Evolutionary conservation across 2,797 vertebrate genomes (phyloP).

Genomic region (Poecilia gillii): DNA sequence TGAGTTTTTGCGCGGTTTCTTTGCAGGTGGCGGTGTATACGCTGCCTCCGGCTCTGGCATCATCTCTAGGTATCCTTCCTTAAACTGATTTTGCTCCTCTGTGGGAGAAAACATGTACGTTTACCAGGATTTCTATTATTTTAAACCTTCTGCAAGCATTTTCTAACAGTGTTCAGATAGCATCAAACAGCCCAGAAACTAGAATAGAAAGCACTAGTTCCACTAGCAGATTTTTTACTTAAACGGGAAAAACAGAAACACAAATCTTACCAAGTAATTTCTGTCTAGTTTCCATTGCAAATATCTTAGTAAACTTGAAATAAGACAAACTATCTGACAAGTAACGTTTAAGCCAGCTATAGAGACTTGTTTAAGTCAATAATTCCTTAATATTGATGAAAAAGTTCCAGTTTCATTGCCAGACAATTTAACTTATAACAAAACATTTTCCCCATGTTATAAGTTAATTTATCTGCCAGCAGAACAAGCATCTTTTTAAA

Average conservation of each 20-base stretch:
- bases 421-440: too few species aligned
- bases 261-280: too few species aligned
- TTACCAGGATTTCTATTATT: background rate
- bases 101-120: background rate
- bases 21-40: slow-evolving; percentile 91
- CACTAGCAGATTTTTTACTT: background rate
- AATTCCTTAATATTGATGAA: too few species aligned
- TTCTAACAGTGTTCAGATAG: background rate
- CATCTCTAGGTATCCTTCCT: slow-evolving; percentile 96
- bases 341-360: too few species aligned
- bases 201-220: background rate
- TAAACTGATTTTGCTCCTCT: slow-evolving; percentile 95
- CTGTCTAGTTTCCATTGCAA: too few species aligned
- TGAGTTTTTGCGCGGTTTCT: slow-evolving; percentile 94
- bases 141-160: background rate
- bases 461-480: too few species aligned
- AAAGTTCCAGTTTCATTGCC: too few species aligned
- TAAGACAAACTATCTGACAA: too few species aligned
- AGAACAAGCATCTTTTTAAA: too few species aligned
- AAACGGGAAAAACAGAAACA: background rate
- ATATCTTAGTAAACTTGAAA: too few species aligned
- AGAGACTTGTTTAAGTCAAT: too few species aligned
- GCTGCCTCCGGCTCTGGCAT: slow-evolving; percentile 95
- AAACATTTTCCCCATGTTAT: too few species aligned
- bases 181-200: background rate